Evolutionary conservation across 2,888 invertebrate genomes (phyloP).

Genomic region (Coremacera marginata): DNA sequence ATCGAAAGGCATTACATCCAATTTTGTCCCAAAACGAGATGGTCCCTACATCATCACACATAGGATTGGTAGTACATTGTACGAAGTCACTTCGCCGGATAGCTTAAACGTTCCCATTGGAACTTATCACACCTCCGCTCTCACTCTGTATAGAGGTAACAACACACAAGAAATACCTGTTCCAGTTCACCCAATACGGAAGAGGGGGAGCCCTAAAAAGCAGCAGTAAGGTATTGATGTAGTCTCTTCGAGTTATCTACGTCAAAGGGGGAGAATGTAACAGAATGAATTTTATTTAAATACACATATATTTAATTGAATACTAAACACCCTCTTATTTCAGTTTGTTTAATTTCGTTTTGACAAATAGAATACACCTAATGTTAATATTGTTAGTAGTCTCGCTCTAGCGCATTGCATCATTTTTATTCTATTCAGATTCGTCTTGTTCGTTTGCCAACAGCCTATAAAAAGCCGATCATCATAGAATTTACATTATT

Average conservation of each 20-base stretch:
- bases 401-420: too few species aligned
- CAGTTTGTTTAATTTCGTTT: too few species aligned
- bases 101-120: conserved; percentile 8
- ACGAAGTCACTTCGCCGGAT: not conserved
- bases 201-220: conserved; percentile 30
- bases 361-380: too few species aligned
- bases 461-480: too few species aligned
- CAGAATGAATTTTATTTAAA: not conserved
- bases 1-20: conserved; percentile 48
- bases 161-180: not conserved
- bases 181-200: conserved; percentile 12
- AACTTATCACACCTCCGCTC: conserved; percentile 28
- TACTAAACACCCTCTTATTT: too few species aligned
- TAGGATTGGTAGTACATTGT: conserved; percentile 47
- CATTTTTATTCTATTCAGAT: too few species aligned
- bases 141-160: conserved; percentile 13
- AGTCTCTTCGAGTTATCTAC: conserved; percentile 23
- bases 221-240: conserved; percentile 5
- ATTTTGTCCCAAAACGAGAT: conserved; percentile 57
- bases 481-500: too few species aligned
- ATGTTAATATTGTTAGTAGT: too few species aligned
- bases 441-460: too few species aligned
- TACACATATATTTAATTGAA: too few species aligned
- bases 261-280: conserved; percentile 35
- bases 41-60: conserved; percentile 39